phyloP scores from a whole-genome alignment of 2,797 vertebrate genomes.

The Ambastaia sidthimunki region DNA sequence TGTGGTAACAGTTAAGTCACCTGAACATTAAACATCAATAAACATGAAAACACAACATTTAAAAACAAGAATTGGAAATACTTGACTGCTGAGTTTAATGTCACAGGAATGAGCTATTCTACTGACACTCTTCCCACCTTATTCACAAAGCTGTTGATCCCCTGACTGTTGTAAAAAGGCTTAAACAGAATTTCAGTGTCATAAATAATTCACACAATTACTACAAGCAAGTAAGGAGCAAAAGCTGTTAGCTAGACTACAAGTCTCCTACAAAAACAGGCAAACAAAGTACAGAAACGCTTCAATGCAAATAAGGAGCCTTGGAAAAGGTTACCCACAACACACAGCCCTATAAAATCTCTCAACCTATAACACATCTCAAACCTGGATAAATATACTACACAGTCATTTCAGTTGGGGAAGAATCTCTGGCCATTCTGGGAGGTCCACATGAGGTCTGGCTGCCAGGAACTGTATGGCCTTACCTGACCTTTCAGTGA shows the following conservation, averaged over 20 bases:
- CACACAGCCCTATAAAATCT: neutral
- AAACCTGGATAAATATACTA: neutral
- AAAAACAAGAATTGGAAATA: neutral
- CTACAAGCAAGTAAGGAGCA: too few species aligned
- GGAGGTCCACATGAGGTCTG: conserved; percentile 49
- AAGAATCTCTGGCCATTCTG: conserved; percentile 30
- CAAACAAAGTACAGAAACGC: neutral
- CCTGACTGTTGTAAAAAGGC: too few species aligned
- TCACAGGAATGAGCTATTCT: too few species aligned
- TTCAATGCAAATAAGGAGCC: neutral
- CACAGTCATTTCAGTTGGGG: conserved; percentile 22
- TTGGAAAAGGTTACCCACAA: neutral
- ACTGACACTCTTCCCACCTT: conserved; percentile 48
- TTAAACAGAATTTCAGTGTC: conserved; percentile 55
- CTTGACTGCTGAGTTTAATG: neutral
- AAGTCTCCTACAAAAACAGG: neutral
- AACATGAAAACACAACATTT: too few species aligned
- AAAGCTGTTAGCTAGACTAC: too few species aligned
- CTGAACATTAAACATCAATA: too few species aligned
- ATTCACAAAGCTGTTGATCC: conserved; percentile 47
- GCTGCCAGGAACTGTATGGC: conserved; percentile 39
- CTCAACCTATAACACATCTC: too few species aligned
- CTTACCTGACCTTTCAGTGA: conserved; percentile 52
- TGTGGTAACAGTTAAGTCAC: too few species aligned
- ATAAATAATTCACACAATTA: conserved; percentile 54